A percentile compares a stretch with the other conserved stretches of the same genome.
These are phyloP conservation scores for Vesta saturnalis DNA, from an alignment of 2,888 invertebrate species.

Conservation along the genomic window DNA sequence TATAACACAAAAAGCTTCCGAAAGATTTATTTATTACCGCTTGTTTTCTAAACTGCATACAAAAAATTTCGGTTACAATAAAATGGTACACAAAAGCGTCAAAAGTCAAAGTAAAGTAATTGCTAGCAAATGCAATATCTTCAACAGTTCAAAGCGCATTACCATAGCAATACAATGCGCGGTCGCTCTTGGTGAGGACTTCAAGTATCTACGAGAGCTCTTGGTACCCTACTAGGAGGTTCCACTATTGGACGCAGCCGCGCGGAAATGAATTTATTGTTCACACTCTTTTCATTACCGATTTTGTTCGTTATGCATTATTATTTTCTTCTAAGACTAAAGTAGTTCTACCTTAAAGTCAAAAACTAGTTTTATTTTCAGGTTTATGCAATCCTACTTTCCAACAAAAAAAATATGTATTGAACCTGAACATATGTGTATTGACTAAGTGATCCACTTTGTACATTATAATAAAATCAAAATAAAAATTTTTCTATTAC, in stretches of 20 bases:
- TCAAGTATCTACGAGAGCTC: slow-evolving; percentile 52
- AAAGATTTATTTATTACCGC: neutral
- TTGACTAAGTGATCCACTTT: no score
- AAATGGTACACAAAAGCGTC: slow-evolving; percentile 39
- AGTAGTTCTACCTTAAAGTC: neutral
- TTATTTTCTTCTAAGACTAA: slow-evolving; percentile 16
- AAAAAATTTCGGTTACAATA: slow-evolving; percentile 19
- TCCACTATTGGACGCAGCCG: slow-evolving; percentile 37
- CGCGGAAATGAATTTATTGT: slow-evolving; percentile 39
- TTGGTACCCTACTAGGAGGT: slow-evolving; percentile 50
- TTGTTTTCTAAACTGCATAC: neutral
- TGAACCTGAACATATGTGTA: no score
- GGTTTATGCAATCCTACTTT: no score
- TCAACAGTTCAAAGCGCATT: slow-evolving; percentile 51
- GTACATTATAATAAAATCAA: no score
- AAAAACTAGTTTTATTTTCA: no score
- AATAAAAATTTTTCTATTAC: no score
- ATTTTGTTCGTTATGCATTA: slow-evolving; percentile 29
- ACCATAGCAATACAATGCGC: slow-evolving; percentile 54
- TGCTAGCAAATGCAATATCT: slow-evolving; percentile 53
- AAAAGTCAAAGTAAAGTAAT: slow-evolving; percentile 51
- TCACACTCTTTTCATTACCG: slow-evolving; percentile 40
- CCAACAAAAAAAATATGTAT: no score
- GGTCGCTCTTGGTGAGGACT: slow-evolving; percentile 49
- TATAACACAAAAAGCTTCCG: no score